Base-by-base conservation (phyloP, 2,888 invertebrate genomes). In the Brenthis ino region DNA sequence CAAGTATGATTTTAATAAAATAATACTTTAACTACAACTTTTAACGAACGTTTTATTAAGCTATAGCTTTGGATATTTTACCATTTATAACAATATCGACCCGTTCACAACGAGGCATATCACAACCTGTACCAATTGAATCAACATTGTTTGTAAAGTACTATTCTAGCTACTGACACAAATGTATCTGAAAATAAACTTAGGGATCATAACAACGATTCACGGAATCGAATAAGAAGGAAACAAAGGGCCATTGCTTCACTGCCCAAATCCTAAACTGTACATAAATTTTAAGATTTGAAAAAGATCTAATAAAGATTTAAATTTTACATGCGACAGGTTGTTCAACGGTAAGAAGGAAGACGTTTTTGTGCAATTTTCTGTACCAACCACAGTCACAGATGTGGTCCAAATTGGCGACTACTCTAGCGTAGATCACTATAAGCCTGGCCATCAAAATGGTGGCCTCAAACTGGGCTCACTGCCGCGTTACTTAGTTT, bases 51-150 rank as follows among this genome's bases (percentile, higher is more conserved):
- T 89, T 91, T 91, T 85, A 88, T 90, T 91, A 91, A 89, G 91
- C 90, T 91, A 90, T 90, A 91, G 91, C 89, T 88, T 84, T 89
- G 91, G 92, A 87, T 89, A 89, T 89, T 86, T 91, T 86, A 91
- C 87, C 89, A 91, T 91, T 90, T 89, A 92, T 91, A 93, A 93
- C 93, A 92, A 92, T 91, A 91, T 91, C 90, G 90, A 89, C 92
- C 87, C 93, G 93, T 92, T 93, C 87, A 88, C 88, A 93, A 93
- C 93, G 91, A 90, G 92, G 90, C 88, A 84, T 91, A 91, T 93
- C 93, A 93, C 93, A 93, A 93, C 93, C 93, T 90, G 92, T 91
- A 91, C 90, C 89, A 93, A 92, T 93, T 93, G 92, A 92, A 92
- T 90, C 88, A 92, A 91, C 91, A 91, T 92, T 89, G 91, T 92